These are phyloP conservation scores for Etia nguti DNA, from an alignment of 2,113 vertebrate species.

Conservation along the genomic window DNA sequence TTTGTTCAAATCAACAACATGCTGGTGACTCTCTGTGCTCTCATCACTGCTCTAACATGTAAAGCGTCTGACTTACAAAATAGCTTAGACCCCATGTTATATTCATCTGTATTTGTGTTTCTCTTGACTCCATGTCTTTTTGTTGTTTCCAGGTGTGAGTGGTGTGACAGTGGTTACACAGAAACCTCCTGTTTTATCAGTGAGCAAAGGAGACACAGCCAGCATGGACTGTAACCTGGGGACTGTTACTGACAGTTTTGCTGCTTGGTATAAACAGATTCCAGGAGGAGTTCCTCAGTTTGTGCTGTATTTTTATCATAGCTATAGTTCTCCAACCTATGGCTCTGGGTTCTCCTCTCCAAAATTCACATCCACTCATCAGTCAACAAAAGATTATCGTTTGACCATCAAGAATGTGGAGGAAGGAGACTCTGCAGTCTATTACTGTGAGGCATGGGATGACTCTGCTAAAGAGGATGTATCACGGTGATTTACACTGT, in stretches of 20 bases:
- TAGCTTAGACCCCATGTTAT: background rate
- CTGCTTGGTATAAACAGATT: background rate
- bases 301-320: accelerated
- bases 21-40: background rate
- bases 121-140: accelerated
- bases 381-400: accelerated
- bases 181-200: accelerated
- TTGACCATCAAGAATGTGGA: accelerated
- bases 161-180: accelerated
- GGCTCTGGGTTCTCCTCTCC: accelerated
- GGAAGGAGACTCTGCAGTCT: background rate
- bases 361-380: background rate
- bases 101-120: background rate
- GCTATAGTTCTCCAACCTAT: accelerated
- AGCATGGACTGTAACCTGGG: background rate
- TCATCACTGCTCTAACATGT: background rate
- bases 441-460: accelerated
- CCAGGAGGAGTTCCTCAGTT: accelerated
- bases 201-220: accelerated
- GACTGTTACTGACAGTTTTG: accelerated
- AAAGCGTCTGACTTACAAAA: accelerated
- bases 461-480: accelerated
- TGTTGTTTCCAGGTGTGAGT: background rate
- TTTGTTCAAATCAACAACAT: background rate
- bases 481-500: background rate